Conservation (phyloP, 2,888 invertebrate species). For the Chloroclystis v-ata region DNA sequence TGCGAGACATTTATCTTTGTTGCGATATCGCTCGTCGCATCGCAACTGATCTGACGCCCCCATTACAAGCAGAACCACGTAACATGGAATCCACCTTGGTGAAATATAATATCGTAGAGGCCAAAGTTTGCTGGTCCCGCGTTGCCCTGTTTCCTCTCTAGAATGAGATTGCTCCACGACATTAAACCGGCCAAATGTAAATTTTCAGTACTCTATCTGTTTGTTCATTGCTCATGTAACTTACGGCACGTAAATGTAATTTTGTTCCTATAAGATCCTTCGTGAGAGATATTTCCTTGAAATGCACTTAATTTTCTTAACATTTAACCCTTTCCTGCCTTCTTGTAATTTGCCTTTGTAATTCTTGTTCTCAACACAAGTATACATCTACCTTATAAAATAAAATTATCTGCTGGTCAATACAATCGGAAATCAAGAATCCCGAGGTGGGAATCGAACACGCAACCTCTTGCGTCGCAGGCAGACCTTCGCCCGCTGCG, state of each 20-base stretch:
- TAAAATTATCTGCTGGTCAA: too few species aligned
- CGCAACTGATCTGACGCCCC: constrained; percentile 56
- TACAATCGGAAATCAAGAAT: too few species aligned
- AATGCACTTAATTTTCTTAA: constrained; percentile 17
- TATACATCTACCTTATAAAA: too few species aligned
- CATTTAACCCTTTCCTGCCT: too few species aligned
- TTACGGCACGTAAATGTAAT: constrained; percentile 24
- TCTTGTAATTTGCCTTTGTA: too few species aligned
- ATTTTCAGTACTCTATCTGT: constrained; percentile 67
- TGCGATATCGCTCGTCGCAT: constrained; percentile 62
- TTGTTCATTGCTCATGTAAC: constrained; percentile 46
- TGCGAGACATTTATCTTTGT: constrained; percentile 66
- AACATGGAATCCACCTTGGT: constrained; percentile 24
- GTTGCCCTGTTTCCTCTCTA: constrained; percentile 58
- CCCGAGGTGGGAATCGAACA: too few species aligned
- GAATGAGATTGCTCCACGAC: constrained; percentile 74
- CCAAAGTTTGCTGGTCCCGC: constrained; percentile 46
- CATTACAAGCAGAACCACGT: constrained; percentile 43
- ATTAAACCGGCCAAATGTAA: constrained; percentile 74
- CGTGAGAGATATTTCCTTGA: constrained; percentile 8
- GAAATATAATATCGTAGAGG: constrained; percentile 37
- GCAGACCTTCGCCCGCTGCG: too few species aligned
- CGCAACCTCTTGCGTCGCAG: too few species aligned
- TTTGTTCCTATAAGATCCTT: constrained; percentile 17
- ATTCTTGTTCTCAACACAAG: too few species aligned